Conservation (phyloP, 1,140 invertebrate species). For the Panagrolaimus sp. region DNA sequence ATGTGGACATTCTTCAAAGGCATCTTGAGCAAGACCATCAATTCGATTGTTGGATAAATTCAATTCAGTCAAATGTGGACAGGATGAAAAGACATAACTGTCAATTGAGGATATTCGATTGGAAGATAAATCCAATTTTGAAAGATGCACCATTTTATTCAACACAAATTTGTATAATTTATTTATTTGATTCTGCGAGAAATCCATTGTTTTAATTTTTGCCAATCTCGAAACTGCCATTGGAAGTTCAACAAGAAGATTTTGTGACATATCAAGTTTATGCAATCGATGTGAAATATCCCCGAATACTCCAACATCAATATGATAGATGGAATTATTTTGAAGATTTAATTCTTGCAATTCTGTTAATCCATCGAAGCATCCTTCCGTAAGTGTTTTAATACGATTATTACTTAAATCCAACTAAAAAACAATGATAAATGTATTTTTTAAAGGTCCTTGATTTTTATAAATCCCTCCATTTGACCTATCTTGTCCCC, state of each 20-base stretch:
- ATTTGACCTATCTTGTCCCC: not conserved
- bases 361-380: constrained; percentile 44
- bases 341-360: constrained; percentile 34
- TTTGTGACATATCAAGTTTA: constrained; percentile 38
- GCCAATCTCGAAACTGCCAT: constrained; percentile 42
- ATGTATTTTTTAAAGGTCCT: not conserved
- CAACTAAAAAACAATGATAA: constrained; percentile 37
- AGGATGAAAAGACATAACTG: constrained; percentile 51
- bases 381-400: constrained; percentile 31
- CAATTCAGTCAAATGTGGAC: constrained; percentile 34
- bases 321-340: constrained; percentile 44
- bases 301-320: constrained; percentile 43
- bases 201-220: constrained; percentile 39
- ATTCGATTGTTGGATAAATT: constrained; percentile 45
- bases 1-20: constrained; percentile 52
- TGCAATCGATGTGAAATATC: constrained; percentile 15
- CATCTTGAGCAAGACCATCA: constrained; percentile 32
- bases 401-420: constrained; percentile 48
- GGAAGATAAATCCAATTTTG: constrained; percentile 33
- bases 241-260: constrained; percentile 45
- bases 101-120: constrained; percentile 46
- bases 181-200: constrained; percentile 45
- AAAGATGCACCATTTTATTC: constrained; percentile 50
- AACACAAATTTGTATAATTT: constrained; percentile 50
- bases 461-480: not conserved